These are phyloP conservation scores for Lethenteron camtschaticum DNA, from an alignment of 2,113 vertebrate species.

Conservation along the genomic window DNA sequence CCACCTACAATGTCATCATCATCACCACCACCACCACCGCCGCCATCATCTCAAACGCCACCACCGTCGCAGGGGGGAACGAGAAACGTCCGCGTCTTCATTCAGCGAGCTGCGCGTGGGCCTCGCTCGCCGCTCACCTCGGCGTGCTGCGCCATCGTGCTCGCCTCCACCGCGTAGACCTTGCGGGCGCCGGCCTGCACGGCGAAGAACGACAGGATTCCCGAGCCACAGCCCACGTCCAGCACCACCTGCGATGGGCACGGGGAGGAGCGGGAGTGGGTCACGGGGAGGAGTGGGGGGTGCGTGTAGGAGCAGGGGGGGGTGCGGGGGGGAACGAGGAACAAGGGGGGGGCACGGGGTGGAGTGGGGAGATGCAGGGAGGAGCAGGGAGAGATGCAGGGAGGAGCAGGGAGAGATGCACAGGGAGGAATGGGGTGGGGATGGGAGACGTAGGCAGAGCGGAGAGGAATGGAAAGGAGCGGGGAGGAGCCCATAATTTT, in stretches of 20 bases:
- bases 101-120: too few relatives aligned
- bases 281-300: neutral
- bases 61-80: too few relatives aligned
- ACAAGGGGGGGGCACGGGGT: neutral
- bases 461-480: too few relatives aligned
- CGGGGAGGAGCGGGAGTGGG: neutral
- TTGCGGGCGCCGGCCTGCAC: conserved; percentile 78
- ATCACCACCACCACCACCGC: too few relatives aligned
- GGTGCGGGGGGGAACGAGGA: neutral
- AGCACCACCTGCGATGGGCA: conserved; percentile 44
- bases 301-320: neutral
- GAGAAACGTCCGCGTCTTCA: too few relatives aligned
- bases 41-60: too few relatives aligned
- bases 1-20: too few relatives aligned
- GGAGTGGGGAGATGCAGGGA: neutral
- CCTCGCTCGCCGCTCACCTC: conserved; percentile 30
- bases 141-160: conserved; percentile 84
- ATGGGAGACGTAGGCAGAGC: neutral
- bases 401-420: neutral
- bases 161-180: conserved; percentile 82
- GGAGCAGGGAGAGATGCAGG: neutral
- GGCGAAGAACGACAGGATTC: conserved; percentile 82
- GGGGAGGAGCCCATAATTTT: too few relatives aligned
- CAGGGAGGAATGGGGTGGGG: neutral
- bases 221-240: conserved; percentile 79